Percentiles rank a stretch among this genome's conserved stretches.
phyloP scores from a whole-genome alignment of 2,113 vertebrate genomes.

The Orientallactaga bullata region DNA sequence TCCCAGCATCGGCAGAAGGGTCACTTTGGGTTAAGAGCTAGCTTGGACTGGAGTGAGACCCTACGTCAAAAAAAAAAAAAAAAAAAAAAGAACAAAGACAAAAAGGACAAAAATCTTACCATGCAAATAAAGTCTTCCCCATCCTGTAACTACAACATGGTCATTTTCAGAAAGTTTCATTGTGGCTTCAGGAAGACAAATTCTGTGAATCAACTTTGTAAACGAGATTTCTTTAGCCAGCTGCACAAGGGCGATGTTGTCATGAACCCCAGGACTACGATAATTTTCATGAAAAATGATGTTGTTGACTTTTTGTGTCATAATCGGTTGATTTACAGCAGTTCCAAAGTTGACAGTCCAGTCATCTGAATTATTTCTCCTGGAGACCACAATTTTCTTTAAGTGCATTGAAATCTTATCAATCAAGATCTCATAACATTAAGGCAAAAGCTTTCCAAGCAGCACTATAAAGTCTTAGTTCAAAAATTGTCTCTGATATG shows the following conservation, averaged over 20 bases:
- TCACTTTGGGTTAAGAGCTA: no score
- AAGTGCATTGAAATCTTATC: not conserved
- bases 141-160: conserved; percentile 85
- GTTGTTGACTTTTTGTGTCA: conserved; percentile 76
- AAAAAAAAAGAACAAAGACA: no score
- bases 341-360: conserved; percentile 85
- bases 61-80: no score
- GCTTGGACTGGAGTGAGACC: no score
- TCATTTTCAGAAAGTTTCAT: conserved; percentile 78
- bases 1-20: no score
- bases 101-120: conserved; percentile 16
- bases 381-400: conserved; percentile 70
- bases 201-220: conserved; percentile 72
- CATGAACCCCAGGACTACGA: not conserved
- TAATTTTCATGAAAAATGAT: conserved; percentile 85
- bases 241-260: conserved; percentile 85
- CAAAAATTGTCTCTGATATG: not conserved
- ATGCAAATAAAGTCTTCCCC: conserved; percentile 72
- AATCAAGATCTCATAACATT: conserved; percentile 34
- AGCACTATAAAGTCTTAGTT: not conserved
- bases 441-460: not conserved
- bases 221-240: conserved; percentile 83
- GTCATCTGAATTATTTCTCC: conserved; percentile 68
- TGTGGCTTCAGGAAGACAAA: conserved; percentile 86
- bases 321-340: conserved; percentile 76